Conservation (phyloP, 2,113 vertebrate genomes). For the Gila orcuttii region DNA sequence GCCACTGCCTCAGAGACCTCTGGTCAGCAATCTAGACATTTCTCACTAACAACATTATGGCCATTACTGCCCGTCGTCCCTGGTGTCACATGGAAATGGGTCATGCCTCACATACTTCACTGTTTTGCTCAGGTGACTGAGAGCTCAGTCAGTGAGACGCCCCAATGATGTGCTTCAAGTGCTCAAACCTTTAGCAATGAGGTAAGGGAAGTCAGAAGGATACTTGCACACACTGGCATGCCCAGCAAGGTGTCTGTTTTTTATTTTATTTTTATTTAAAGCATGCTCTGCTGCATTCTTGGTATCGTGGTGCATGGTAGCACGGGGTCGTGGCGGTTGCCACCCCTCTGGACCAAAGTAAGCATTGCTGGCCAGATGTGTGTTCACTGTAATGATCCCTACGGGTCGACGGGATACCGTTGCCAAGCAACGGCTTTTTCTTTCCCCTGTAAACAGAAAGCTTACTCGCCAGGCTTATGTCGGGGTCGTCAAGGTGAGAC, state of each 20-base stretch:
- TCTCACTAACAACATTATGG: slow-evolving; percentile 77
- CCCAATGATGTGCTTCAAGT: background rate
- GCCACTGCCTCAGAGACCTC: slow-evolving; percentile 63
- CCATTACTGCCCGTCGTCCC: slow-evolving; percentile 74
- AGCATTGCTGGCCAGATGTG: slow-evolving; percentile 71
- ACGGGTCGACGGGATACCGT: slow-evolving; percentile 69
- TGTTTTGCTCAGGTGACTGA: slow-evolving; percentile 68
- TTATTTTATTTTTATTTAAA: slow-evolving; percentile 19
- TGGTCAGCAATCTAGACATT: slow-evolving; percentile 75
- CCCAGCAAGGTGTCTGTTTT: slow-evolving; percentile 26
- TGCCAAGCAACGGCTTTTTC: slow-evolving; percentile 75
- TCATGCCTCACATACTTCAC: slow-evolving; percentile 67
- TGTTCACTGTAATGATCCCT: slow-evolving; percentile 72
- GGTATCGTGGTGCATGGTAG: slow-evolving; percentile 45
- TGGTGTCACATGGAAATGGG: slow-evolving; percentile 75
- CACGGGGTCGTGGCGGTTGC: slow-evolving; percentile 18
- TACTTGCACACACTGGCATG: background rate
- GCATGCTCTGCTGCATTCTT: background rate
- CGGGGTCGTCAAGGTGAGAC: slow-evolving; percentile 68
- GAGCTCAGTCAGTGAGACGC: slow-evolving; percentile 36
- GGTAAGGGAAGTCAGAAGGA: background rate
- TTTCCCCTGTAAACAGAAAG: slow-evolving; percentile 71
- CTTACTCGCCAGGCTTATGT: slow-evolving; percentile 65
- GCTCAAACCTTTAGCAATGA: background rate
- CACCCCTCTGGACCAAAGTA: slow-evolving; percentile 44